phyloP scores from a whole-genome alignment of 35 echinoderm and acorn worm species.

The Stichopus chloronotus region DNA sequence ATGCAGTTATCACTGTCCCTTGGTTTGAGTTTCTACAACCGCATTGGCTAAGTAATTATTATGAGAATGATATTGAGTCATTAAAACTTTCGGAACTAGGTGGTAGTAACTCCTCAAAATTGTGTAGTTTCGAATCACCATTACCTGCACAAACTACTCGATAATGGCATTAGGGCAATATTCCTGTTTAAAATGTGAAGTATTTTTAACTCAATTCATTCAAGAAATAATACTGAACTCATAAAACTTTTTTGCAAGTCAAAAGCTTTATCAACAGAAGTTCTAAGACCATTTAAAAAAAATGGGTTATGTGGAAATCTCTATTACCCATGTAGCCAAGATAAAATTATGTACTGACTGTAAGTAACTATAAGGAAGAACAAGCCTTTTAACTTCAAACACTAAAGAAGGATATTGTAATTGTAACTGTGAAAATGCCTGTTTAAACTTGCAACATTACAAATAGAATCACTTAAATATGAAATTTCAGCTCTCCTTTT shows the following conservation, averaged over 20 bases:
- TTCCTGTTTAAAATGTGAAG: too few relatives aligned
- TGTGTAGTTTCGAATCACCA: too few relatives aligned
- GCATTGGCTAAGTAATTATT: too few relatives aligned
- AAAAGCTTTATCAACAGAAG: background rate
- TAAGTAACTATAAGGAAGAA: slow-evolving; percentile 22
- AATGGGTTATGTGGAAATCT: slow-evolving; percentile 22
- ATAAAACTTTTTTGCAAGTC: background rate
- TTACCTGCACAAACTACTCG: too few relatives aligned
- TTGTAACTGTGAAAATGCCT: background rate
- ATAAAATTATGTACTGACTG: background rate
- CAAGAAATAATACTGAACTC: too few relatives aligned
- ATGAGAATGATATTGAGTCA: too few relatives aligned
- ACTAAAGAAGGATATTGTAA: background rate
- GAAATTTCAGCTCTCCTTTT: slow-evolving; percentile 24
- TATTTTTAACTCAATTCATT: too few relatives aligned
- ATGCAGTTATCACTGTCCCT: too few relatives aligned
- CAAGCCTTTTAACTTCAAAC: slow-evolving; percentile 24
- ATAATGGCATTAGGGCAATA: too few relatives aligned
- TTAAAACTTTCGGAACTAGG: too few relatives aligned
- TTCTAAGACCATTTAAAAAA: background rate
- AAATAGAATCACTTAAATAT: background rate
- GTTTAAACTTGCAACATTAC: background rate
- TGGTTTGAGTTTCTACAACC: too few relatives aligned
- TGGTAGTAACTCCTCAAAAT: too few relatives aligned
- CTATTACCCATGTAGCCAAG: background rate